Percentiles rank a stretch among this genome's conserved stretches.
These are phyloP conservation scores for Tachysurus vachellii DNA, from an alignment of 2,113 vertebrate species.

Conservation along the genomic window DNA sequence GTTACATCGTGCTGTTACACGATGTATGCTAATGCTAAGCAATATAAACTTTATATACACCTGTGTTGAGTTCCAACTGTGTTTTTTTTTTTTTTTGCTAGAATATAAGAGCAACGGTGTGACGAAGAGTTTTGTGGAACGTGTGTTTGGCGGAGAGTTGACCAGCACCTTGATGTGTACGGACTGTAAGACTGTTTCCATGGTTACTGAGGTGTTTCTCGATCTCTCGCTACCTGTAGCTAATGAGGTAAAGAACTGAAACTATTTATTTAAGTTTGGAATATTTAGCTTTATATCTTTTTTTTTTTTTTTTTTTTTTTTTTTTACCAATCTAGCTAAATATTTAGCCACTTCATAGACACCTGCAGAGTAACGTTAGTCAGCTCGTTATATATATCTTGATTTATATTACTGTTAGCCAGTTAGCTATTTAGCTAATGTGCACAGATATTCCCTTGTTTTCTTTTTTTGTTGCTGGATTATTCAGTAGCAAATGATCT, in stretches of 20 bases:
- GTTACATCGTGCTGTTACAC: not conserved
- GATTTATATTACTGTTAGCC: not conserved
- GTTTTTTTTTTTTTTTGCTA: conserved; percentile 59
- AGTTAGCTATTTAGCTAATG: not conserved
- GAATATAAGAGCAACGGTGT: conserved; percentile 87
- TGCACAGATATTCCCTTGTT: not conserved
- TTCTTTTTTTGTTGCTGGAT: not conserved
- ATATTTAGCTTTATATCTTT: not conserved
- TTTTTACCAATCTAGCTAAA: not conserved
- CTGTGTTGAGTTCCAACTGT: too few relatives aligned
- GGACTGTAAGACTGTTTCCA: conserved; percentile 90
- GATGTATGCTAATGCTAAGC: not conserved
- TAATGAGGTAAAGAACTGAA: conserved; percentile 80
- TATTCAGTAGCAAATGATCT: not conserved
- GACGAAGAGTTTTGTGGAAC: conserved; percentile 85
- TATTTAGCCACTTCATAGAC: not conserved
- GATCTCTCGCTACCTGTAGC: conserved; percentile 93
- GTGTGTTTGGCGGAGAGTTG: conserved; percentile 90
- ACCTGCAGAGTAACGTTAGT: not conserved
- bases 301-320: too few relatives aligned
- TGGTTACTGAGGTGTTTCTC: conserved; percentile 93
- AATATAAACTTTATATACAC: not conserved
- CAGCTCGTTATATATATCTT: not conserved
- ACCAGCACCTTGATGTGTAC: conserved; percentile 96
- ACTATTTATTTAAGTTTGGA: not conserved